Evolutionary conservation across 2,113 vertebrate genomes (phyloP), one percentile per base, ranked within the genome.

Genomic region (Urocynchramus pylzowi): DNA sequence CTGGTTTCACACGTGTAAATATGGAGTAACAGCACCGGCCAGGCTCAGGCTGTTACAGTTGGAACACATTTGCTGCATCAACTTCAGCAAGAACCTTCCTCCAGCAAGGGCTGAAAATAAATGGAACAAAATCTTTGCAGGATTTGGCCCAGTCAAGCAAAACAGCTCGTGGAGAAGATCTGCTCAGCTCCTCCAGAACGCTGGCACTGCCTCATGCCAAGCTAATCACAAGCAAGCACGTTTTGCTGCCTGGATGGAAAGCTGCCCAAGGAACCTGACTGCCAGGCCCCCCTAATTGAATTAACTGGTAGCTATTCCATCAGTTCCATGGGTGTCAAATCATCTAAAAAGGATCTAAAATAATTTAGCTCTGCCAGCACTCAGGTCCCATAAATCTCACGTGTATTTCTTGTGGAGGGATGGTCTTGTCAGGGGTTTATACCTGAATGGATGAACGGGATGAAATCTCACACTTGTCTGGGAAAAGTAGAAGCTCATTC

Each of bases 1-100:
- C 82, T 74, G 39, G 50, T 94, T 94, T 94, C 84, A 84, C 81
- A 90, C 54, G 12, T 75, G 54, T 93, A 89, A 93, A 81, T 73
- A 64, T 1, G 60, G 90, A 95, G 73, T 37, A 92, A 89, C 65
- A 93, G 87, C 59, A 95, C 49, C 0, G 16, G 67, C 71, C 90
- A 92, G 83, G 81, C 57, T 64, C 84, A 77, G 91, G 63, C 70
- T 84, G 63, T 54, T 91, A 71, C 10, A 80, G 28, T 73, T 88
- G 87, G 80, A 96, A 77, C 63, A 92, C 56, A 85, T 88, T 47
- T 91, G 65, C 73, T 77, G 83, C 69, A 53, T 14, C 14, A 4
- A 60, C 83, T 94, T 91, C 41, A 81, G 54, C 0, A 1, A 79
- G 39, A 95, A 79, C 41, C 45, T 88, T 91, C 67, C 83, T 61